Conservation (phyloP, 2,113 vertebrate genomes). For the Gopherus evgoodei region DNA sequence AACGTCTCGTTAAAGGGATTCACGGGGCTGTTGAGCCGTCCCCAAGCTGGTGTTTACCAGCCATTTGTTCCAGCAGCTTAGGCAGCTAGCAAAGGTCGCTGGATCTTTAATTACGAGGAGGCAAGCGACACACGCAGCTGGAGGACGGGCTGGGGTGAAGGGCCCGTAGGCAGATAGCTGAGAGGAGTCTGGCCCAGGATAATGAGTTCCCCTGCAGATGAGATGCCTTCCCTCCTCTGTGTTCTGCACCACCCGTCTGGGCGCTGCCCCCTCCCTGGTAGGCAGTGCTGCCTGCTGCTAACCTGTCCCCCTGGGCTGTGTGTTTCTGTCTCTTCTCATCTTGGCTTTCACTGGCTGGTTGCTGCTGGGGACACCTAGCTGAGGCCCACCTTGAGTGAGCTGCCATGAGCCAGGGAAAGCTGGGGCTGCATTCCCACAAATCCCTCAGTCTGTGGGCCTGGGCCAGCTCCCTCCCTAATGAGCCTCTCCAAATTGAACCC, state of each 20-base stretch:
- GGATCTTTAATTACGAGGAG: conserved; percentile 41
- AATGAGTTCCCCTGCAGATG: rapidly evolving
- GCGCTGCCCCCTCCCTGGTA: rapidly evolving
- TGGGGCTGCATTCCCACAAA: not conserved
- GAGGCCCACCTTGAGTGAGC: not conserved
- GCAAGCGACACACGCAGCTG: not conserved
- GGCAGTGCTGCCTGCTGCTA: not conserved
- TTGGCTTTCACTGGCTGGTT: not conserved
- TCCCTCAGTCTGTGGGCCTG: not conserved
- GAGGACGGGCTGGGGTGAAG: not conserved
- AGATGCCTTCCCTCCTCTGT: not conserved
- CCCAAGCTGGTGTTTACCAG: conserved; percentile 1
- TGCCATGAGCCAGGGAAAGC: not conserved
- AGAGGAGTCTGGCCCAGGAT: not conserved
- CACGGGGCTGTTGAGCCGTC: not conserved
- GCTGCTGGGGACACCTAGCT: not conserved
- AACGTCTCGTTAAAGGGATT: conserved; percentile 43
- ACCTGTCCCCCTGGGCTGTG: not conserved
- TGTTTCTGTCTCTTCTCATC: not conserved
- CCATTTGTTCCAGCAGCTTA: conserved; percentile 28
- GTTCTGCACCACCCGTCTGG: rapidly evolving
- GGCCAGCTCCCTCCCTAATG: not conserved
- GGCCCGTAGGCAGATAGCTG: not conserved
- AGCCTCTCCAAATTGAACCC: not conserved
- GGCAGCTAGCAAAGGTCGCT: conserved; percentile 16